phyloP scores from a whole-genome alignment of 2,797 vertebrate species.

The Petrocephalus schoutedeni region DNA sequence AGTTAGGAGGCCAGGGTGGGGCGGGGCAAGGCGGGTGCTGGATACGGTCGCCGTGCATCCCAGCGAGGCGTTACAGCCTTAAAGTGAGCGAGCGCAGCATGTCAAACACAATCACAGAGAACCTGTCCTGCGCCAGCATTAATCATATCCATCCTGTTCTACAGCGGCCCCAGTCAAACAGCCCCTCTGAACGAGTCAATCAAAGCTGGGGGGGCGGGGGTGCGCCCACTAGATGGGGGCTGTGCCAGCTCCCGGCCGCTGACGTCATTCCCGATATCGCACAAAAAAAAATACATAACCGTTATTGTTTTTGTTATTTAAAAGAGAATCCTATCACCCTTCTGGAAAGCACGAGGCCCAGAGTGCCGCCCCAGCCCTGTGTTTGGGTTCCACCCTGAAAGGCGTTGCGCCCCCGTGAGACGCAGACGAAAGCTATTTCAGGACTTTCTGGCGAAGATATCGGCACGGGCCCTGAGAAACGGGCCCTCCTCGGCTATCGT shows the following conservation, averaged over 20 bases:
- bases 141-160: slow-evolving; percentile 42
- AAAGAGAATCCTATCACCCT: background rate
- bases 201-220: slow-evolving; percentile 33
- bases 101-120: slow-evolving; percentile 52
- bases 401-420: slow-evolving; percentile 47
- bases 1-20: background rate
- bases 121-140: slow-evolving; percentile 31
- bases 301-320: slow-evolving; percentile 23
- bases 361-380: background rate
- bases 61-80: slow-evolving; percentile 38
- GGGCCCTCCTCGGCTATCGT: slow-evolving; percentile 32
- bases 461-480: slow-evolving; percentile 46
- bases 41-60: slow-evolving; percentile 40
- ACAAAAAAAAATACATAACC: slow-evolving; percentile 12
- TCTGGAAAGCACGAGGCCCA: background rate
- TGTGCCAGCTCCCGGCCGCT: background rate
- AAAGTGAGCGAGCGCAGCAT: slow-evolving; percentile 47
- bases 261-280: slow-evolving; percentile 47
- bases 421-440: slow-evolving; percentile 52
- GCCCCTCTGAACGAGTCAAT: slow-evolving; percentile 39
- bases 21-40: background rate
- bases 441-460: slow-evolving; percentile 56
- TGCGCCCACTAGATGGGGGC: slow-evolving; percentile 15
- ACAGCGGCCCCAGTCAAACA: slow-evolving; percentile 43
- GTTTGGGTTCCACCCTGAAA: slow-evolving; percentile 31